A percentile compares a stretch with the other conserved stretches of the same genome.
Conservation (phyloP, 1,140 invertebrate genomes). For the Zaprionus kolodkinae region DNA sequence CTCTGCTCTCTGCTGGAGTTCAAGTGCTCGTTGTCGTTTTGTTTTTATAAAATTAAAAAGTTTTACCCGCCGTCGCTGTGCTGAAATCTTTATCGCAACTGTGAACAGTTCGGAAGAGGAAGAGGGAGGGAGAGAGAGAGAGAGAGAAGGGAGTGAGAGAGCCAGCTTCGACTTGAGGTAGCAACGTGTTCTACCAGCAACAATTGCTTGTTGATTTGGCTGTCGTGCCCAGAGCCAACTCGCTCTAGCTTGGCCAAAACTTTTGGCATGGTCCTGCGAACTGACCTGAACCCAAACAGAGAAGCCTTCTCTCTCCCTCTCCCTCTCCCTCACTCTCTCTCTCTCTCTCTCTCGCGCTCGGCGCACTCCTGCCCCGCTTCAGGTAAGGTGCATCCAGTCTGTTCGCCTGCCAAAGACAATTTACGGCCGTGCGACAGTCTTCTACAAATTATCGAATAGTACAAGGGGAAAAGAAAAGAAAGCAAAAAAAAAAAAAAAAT, state of each 20-base stretch:
- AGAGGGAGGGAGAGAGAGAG: neutral
- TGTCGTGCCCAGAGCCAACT: constrained; percentile 45
- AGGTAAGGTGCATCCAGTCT: constrained; percentile 35
- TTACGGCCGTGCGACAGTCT: constrained; percentile 67
- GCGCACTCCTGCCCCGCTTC: constrained; percentile 16
- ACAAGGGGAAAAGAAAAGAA: constrained; percentile 4
- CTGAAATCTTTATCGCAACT: constrained; percentile 45
- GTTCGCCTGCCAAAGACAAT: constrained; percentile 75
- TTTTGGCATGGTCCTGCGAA: constrained; percentile 62
- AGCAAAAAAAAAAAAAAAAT: neutral
- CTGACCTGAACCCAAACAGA: constrained; percentile 27
- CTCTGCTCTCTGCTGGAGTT: constrained; percentile 49
- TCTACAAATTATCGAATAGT: constrained; percentile 77
- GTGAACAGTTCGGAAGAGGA: neutral
- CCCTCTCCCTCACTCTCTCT: constrained; percentile 12
- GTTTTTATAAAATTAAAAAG: constrained; percentile 78
- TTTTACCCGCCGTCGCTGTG: constrained; percentile 45
- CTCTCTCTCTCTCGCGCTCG: too few relatives aligned
- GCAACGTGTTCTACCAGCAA: constrained; percentile 76
- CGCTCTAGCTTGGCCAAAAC: constrained; percentile 44
- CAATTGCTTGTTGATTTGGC: constrained; percentile 79
- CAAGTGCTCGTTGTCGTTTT: constrained; percentile 63
- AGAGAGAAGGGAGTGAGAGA: too few relatives aligned
- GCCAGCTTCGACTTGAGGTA: constrained; percentile 9
- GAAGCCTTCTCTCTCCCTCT: neutral